A percentile compares a stretch with the other conserved stretches of the same genome.
phyloP scores from a whole-genome alignment of 2,797 vertebrate genomes.

The Notolabrus celidotus region DNA sequence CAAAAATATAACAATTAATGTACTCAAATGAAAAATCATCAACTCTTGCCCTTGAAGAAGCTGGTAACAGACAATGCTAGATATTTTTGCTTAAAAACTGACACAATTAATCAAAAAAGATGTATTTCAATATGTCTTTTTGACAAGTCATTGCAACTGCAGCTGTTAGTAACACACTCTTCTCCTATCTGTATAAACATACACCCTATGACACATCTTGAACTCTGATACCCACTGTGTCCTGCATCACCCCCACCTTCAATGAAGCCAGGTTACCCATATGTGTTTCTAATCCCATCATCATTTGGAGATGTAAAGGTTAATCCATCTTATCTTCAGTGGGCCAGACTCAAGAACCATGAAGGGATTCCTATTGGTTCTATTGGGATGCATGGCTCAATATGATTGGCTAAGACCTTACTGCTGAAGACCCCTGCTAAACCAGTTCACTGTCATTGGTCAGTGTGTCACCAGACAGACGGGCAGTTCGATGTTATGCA shows the following conservation, averaged over 20 bases:
- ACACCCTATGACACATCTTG: constrained; percentile 4
- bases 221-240: neutral
- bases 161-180: neutral
- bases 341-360: constrained; percentile 10
- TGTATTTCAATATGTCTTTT: no score
- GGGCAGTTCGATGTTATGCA: constrained; percentile 52
- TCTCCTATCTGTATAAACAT: neutral
- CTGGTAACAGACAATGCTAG: no score
- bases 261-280: constrained; percentile 18
- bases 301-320: constrained; percentile 63
- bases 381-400: constrained; percentile 19
- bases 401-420: constrained; percentile 57
- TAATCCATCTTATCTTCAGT: constrained; percentile 62
- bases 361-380: constrained; percentile 43
- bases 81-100: no score
- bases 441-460: constrained; percentile 43
- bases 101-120: no score
- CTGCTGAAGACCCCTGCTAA: constrained; percentile 20
- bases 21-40: neutral
- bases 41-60: neutral
- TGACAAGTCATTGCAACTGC: neutral
- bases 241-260: neutral
- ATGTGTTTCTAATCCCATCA: constrained; percentile 54
- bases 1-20: no score
- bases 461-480: constrained; percentile 49